phyloP scores from a whole-genome alignment of 2,888 invertebrate genomes.

The Melieria omissa region DNA sequence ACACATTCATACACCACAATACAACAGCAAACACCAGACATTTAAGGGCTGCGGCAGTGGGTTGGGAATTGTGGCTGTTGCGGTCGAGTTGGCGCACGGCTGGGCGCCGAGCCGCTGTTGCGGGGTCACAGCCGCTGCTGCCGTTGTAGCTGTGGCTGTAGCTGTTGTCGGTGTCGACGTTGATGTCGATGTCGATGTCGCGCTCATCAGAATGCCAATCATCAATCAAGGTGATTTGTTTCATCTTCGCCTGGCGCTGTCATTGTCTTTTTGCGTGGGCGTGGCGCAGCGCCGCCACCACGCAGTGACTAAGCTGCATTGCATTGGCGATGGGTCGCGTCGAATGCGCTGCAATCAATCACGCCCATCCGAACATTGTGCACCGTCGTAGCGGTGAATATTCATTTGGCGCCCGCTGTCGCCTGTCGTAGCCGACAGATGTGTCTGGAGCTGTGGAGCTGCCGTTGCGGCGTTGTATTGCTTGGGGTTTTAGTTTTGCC shows the following conservation, averaged over 20 bases:
- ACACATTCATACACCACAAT: not conserved
- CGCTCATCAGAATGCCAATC: conserved; percentile 58
- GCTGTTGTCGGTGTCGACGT: not conserved
- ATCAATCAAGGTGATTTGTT: conserved; percentile 65
- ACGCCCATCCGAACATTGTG: not conserved
- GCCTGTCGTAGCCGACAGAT: not conserved
- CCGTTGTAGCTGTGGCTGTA: not conserved
- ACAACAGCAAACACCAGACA: not conserved
- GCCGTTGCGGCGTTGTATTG: not conserved
- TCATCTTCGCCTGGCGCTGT: conserved; percentile 45
- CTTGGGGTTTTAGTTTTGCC: not conserved
- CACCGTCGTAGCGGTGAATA: not conserved
- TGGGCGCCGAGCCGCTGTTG: conserved; percentile 3
- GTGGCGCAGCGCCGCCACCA: not conserved
- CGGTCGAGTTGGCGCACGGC: conserved; percentile 11
- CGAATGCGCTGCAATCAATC: not conserved
- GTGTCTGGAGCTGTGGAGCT: not conserved
- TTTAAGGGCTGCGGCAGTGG: not conserved
- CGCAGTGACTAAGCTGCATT: not conserved
- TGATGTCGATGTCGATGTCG: not conserved
- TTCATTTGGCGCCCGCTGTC: conserved; percentile 9
- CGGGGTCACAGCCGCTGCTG: conserved; percentile 17
- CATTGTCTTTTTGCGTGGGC: not conserved
- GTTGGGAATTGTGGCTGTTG: not conserved
- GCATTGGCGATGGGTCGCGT: not conserved